A percentile compares a stretch with the other conserved stretches of the same genome.
phyloP scores from a whole-genome alignment of 1,140 invertebrate species.

The Pseudachorutes palmiensis region DNA sequence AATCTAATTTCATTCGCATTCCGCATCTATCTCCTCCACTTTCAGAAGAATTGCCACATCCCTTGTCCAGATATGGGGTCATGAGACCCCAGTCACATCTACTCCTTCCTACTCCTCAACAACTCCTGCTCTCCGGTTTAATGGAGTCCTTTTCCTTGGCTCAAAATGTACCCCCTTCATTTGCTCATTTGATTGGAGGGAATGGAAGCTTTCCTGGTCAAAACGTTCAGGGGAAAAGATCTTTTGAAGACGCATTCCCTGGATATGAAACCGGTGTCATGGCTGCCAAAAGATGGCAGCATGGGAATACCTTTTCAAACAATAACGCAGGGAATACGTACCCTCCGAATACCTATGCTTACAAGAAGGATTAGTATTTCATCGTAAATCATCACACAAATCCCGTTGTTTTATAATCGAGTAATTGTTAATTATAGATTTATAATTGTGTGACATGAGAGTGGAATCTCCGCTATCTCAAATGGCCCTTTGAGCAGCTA shows the following conservation, averaged over 20 bases:
- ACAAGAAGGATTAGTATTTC: not conserved
- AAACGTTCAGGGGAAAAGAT: not conserved
- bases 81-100: not conserved
- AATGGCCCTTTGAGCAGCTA: no score
- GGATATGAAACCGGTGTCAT: not conserved
- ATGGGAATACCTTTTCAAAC: not conserved
- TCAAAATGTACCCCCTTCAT: not conserved
- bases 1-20: not conserved
- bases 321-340: not conserved
- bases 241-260: conserved; percentile 7
- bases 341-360: not conserved
- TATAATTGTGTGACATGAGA: no score
- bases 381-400: no score
- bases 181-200: not conserved
- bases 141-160: not conserved
- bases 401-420: no score
- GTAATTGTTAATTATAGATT: no score
- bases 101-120: not conserved
- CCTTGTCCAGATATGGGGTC: not conserved
- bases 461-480: no score
- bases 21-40: not conserved
- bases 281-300: conserved; percentile 1
- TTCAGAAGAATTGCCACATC: not conserved
- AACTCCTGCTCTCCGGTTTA: not conserved
- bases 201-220: not conserved